Evolutionary conservation across 2,888 invertebrate species (phyloP).

Genomic region (Pammene fasciana): DNA sequence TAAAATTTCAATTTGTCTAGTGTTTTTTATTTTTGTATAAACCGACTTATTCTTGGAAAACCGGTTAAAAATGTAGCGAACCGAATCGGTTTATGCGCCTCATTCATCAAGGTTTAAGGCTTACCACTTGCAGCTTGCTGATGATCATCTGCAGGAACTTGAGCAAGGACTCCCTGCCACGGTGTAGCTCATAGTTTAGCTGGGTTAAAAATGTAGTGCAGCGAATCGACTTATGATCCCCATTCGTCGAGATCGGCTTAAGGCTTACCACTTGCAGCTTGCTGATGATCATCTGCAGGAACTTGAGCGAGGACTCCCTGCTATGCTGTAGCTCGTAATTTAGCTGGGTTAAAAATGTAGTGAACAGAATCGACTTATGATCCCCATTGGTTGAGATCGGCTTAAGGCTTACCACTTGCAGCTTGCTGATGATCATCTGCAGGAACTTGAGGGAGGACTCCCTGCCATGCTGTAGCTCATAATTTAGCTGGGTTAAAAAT

Average conservation of each 20-base stretch:
- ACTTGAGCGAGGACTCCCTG: constrained; percentile 92
- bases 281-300: constrained; percentile 90
- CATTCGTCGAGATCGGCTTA: too few species aligned
- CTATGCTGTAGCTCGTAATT: constrained; percentile 92
- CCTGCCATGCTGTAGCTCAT: constrained; percentile 91
- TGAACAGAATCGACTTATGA: too few species aligned
- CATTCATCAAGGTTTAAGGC: too few species aligned
- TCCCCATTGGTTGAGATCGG: too few species aligned
- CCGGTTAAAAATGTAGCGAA: too few species aligned
- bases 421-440: constrained; percentile 88
- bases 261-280: constrained; percentile 89
- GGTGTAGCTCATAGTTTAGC: constrained; percentile 90
- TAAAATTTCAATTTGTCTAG: too few species aligned
- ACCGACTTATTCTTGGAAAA: too few species aligned
- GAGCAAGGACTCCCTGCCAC: constrained; percentile 93
- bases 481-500: constrained; percentile 84
- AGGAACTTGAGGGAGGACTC: constrained; percentile 94
- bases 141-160: constrained; percentile 92
- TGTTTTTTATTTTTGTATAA: too few species aligned
- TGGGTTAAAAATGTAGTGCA: too few species aligned
- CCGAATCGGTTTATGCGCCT: too few species aligned
- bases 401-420: constrained; percentile 88
- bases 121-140: constrained; percentile 88
- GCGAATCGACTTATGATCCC: too few species aligned
- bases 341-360: too few species aligned